Percentiles rank a stretch among this genome's conserved stretches.
Evolutionary conservation across 2,797 vertebrate genomes (phyloP).

Genomic region (Salmo trutta): DNA sequence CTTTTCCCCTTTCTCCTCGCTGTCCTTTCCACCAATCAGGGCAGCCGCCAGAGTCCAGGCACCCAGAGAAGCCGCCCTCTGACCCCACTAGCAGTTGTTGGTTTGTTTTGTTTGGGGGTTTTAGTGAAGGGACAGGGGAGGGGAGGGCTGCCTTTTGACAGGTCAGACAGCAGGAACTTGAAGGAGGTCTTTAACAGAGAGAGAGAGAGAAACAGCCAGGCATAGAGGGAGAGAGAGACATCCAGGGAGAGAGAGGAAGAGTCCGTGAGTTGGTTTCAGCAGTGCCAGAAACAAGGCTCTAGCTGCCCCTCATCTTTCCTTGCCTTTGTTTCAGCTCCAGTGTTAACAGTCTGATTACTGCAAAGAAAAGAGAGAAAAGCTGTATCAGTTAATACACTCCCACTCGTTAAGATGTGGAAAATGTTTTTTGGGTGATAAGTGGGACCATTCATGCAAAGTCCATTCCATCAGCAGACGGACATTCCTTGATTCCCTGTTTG

Average conservation of each 20-base stretch:
- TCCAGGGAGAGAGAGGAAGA: conserved; percentile 52
- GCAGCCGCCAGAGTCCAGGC: conserved; percentile 65
- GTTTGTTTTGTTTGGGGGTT: conserved; percentile 61
- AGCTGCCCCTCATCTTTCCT: conserved; percentile 1
- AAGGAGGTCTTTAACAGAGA: conserved; percentile 69
- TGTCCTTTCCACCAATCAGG: conserved; percentile 76
- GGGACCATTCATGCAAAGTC: conserved; percentile 84
- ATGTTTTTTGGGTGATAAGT: conserved; percentile 69
- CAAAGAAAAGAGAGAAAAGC: conserved; percentile 62
- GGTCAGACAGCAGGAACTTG: conserved; percentile 73
- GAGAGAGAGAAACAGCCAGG: conserved; percentile 14
- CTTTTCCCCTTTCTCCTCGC: conserved; percentile 47
- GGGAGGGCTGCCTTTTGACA: conserved; percentile 72
- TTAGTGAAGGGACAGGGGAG: not conserved
- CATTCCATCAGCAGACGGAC: conserved; percentile 89
- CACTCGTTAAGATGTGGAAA: conserved; percentile 90
- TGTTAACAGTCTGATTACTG: conserved; percentile 43
- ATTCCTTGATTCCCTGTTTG: conserved; percentile 92
- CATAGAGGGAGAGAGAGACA: conserved; percentile 41
- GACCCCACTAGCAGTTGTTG: conserved; percentile 74
- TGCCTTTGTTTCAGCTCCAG: conserved; percentile 47
- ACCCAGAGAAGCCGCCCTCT: conserved; percentile 73
- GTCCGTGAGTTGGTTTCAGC: conserved; percentile 40
- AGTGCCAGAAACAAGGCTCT: conserved; percentile 56
- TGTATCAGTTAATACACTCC: conserved; percentile 81